Base-by-base conservation (phyloP, 2,888 invertebrate species). In the Pristionchus maxplancki region DNA sequence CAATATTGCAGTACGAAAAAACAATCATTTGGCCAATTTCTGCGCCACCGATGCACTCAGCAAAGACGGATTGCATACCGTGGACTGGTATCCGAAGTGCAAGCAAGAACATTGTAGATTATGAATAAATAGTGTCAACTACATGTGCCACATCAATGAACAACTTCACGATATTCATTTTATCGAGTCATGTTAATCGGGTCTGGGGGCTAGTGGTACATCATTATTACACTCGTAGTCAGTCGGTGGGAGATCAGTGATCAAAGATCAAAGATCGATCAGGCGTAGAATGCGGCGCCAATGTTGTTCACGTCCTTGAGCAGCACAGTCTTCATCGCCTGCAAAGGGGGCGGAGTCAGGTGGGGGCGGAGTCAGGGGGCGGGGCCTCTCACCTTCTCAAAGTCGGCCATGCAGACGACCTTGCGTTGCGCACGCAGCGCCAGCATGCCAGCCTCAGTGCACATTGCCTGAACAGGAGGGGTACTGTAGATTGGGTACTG, bases 381-480 rank as follows among this genome's bases (percentile, higher is more conserved):
- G 34, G 50, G 24, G 58, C 17, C 28, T 34, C n/a, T 24, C 28
- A 88, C 88, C 88, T 78, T 85, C 71, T 90, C 89, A 53, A 90
- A 89, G 88, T 90, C 90, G 44, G 88, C 89, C 88, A 89, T 85
- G 64, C 89, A 88, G 37, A 90, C 90, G 71, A 89, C 81, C 86
- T 90, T 90, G 20, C 90, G 74, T 71, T 90, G 90, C 20, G 82
- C 90, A 6, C 90, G 87, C 34, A 90, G 85, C 0, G 90, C 90
- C 40, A 90, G 85, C 90, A 90, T 90, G 20, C 90, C 90, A 24
- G 90, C 90, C 64, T 90, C 90, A 11, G 90, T 90, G 87, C 90
- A 90, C 71, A 90, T 90, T n/a, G 90, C 90, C 90, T 90, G 87
- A 24, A n/a, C n/a, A n/a, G 37, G 11, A 53, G 37, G 50, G 31